Conservation (phyloP, 2,113 vertebrate species). For the Urocynchramus pylzowi region DNA sequence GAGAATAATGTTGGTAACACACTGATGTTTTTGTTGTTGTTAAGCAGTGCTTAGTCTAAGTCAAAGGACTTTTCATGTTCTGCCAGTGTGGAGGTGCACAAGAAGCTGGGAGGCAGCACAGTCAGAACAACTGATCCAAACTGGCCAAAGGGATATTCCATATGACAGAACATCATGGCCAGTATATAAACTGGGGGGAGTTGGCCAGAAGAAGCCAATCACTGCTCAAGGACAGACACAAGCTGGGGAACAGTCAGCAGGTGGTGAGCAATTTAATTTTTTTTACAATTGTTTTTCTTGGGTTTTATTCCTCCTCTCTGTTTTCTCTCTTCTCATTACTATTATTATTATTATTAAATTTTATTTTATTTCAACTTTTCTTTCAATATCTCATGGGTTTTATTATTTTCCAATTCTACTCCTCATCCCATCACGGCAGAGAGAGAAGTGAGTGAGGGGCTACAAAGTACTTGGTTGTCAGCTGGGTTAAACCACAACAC, state of each 20-base stretch:
- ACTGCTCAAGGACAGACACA: not conserved
- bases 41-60: not conserved
- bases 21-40: not conserved
- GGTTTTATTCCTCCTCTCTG: not conserved
- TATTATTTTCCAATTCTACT: not conserved
- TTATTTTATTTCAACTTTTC: not conserved
- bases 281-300: not conserved
- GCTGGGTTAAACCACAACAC: not conserved
- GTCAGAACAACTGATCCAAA: not conserved
- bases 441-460: not conserved
- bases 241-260: not conserved
- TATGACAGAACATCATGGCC: not conserved
- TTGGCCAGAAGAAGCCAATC: not conserved
- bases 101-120: not conserved
- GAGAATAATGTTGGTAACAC: not conserved
- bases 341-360: not conserved
- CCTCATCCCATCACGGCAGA: not conserved
- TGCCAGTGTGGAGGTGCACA: not conserved
- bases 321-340: not conserved
- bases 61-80: not conserved
- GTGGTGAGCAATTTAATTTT: not conserved
- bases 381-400: not conserved
- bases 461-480: not conserved
- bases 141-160: not conserved
- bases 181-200: not conserved